phyloP scores from a whole-genome alignment of 2,888 invertebrate genomes.

The Acleris holmiana region DNA sequence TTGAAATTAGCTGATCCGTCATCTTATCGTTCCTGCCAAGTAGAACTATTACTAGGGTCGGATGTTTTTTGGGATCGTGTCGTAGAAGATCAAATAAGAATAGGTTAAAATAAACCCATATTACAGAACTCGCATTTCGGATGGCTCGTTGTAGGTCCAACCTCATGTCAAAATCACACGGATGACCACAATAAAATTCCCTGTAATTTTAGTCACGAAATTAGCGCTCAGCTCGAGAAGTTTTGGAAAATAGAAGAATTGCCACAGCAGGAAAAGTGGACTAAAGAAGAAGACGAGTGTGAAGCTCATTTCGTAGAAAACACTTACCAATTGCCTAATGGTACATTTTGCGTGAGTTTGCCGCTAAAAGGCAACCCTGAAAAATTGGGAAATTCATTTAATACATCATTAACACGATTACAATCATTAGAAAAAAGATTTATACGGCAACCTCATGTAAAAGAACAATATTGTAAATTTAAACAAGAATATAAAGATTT shows the following conservation, averaged over 20 bases:
- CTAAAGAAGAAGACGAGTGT: conserved; percentile 21
- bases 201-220: neutral
- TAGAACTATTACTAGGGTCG: too few relatives aligned
- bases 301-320: conserved; percentile 9
- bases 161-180: neutral
- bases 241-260: too few relatives aligned
- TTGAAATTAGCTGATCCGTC: too few relatives aligned
- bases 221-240: too few relatives aligned
- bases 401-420: neutral
- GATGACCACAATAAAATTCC: neutral
- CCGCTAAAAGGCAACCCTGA: conserved; percentile 2
- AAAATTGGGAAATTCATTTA: conserved; percentile 8
- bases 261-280: neutral
- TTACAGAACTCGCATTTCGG: conserved; percentile 8
- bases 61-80: neutral
- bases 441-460: conserved; percentile 2
- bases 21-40: too few relatives aligned
- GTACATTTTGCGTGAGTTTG: conserved; percentile 10
- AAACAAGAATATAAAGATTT: conserved; percentile 4
- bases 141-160: conserved; percentile 11
- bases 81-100: neutral
- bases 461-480: conserved; percentile 1
- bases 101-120: conserved; percentile 2
- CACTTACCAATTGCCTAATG: neutral
- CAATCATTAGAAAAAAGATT: neutral